A percentile compares a stretch with the other conserved stretches of the same genome.
Conservation (phyloP, 2,113 vertebrate species). For the Psammodynastes pulverulentus region DNA sequence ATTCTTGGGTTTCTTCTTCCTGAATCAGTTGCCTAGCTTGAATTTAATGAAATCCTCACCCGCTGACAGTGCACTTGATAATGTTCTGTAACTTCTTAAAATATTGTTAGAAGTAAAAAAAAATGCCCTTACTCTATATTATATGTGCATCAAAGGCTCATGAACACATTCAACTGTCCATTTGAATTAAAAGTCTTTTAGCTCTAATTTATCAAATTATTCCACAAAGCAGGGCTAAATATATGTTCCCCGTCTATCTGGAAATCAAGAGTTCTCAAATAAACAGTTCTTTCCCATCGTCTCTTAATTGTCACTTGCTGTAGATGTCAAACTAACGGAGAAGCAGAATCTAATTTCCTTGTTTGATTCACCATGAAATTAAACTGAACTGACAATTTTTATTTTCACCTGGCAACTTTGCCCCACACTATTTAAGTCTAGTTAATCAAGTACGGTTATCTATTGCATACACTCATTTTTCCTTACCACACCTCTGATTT, state of each 20-base stretch:
- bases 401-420: slow-evolving; percentile 79
- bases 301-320: slow-evolving; percentile 74
- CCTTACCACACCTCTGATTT: slow-evolving; percentile 69
- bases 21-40: not conserved
- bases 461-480: slow-evolving; percentile 63
- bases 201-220: slow-evolving; percentile 27
- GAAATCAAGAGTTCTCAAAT: slow-evolving; percentile 63
- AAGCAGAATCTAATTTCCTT: slow-evolving; percentile 82
- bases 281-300: slow-evolving; percentile 69
- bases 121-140: not conserved
- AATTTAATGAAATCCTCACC: not conserved
- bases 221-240: slow-evolving; percentile 58
- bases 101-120: not conserved
- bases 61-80: not conserved
- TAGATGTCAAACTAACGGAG: slow-evolving; percentile 75
- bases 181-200: slow-evolving; percentile 23
- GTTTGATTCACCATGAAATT: slow-evolving; percentile 84
- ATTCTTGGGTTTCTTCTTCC: not conserved
- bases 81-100: not conserved
- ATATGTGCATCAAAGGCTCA: slow-evolving; percentile 14
- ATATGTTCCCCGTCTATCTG: slow-evolving; percentile 61
- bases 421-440: slow-evolving; percentile 76
- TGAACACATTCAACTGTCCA: slow-evolving; percentile 23
- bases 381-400: slow-evolving; percentile 80
- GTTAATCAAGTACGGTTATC: slow-evolving; percentile 78